Base-by-base conservation (phyloP, 2,888 invertebrate genomes). In the Hyposoter didymator region DNA sequence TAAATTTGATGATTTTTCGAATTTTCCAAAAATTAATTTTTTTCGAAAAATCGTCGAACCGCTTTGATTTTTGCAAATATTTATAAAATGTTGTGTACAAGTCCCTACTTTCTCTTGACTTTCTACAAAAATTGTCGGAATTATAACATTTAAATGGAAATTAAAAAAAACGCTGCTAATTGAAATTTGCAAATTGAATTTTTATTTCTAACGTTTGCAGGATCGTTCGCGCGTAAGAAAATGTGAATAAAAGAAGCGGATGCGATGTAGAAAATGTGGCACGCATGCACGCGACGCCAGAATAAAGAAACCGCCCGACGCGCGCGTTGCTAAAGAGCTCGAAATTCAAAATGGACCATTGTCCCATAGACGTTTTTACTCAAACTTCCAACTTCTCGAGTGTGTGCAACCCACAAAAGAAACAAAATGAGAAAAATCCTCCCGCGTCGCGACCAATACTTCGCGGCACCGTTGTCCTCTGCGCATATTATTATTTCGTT, bases 321-420 rank as follows among this genome's bases (percentile, higher is more conserved):
- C 64, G 62, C 73, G 43, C 47, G 59, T 67, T 55, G 22, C 28
- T 5, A 32, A 72, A 72, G 8, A 52, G 43, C 12, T n/a, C 62
- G 39, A 79, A 64, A 45, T 19, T 8, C 14, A 69, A 70, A 74
- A 79, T 78, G 78, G 73, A 83, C 73, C 49, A 84, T 84, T 84
- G 83, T 84, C 69, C 59, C 35, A 84, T 83, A 43, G 22, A 67
- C 3, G 4, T 39, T 84, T 67, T 78, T 73, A 52, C 69, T 39
- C 45, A 55, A 55, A 55, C 8, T 55, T 35, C 35, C 55, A 4
- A 28, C 28, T 64, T 35, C n/a, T n/a, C 39, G 35, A n/a, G 64
- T 39, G 45, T 69, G 2, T 28, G 14, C 19, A 66, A 32, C 17
- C 14, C 19, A 22, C 17, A 47, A 47, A 47, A 69, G 14, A 28